Base-by-base conservation (phyloP, 2,797 vertebrate species). In the Acridotheres tristis region DNA sequence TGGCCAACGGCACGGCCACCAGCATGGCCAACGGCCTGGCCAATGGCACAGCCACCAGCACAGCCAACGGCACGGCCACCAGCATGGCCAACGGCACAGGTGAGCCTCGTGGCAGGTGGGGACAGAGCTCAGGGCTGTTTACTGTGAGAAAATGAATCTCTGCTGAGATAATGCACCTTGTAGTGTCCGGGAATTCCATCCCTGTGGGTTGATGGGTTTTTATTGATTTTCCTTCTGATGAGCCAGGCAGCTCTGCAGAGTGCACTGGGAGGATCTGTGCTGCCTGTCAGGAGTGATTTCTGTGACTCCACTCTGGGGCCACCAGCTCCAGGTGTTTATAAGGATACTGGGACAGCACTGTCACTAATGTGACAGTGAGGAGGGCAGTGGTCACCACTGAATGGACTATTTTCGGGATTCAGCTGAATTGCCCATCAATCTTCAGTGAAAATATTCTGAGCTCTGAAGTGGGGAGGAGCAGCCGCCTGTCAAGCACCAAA, bases 71-170 rank as follows among this genome's bases (percentile, higher is more conserved):
- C 13, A 14, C 13, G 48, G 48, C 48, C 48, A 50, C 48, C 48
- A 50, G 48, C 48, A 47, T 26, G 25, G 25, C 48, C 48, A 50
- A 50, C 7, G 65, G 72, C 92, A 79, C 98, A 98, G 98, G 99
- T 93, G 93, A 97, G 40, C 88, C 43, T 20, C 0, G 0, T 15
- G 48, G 76, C 48, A 42, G 18, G 3, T 5, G 27, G 25, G 43
- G 30, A 23, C 43, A 20, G 58, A 38, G 43, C 59, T 50, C 1
- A 1, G 80, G 69, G 58, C 42, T 53, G 0, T 2, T 1, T 26
- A 5, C 7, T 11, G 42, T 5, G 55, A 47, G 40, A 40, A 59
- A 58, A 65, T 9, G 1, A 11, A 8, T 63, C 68, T 79, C 59
- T 58, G 38, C 43, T 74, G 27, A 57, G 38, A 25, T 34, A 16